These are phyloP conservation scores for Hoplias malabaricus DNA, from an alignment of 2,113 vertebrate species.

Conservation along the genomic window DNA sequence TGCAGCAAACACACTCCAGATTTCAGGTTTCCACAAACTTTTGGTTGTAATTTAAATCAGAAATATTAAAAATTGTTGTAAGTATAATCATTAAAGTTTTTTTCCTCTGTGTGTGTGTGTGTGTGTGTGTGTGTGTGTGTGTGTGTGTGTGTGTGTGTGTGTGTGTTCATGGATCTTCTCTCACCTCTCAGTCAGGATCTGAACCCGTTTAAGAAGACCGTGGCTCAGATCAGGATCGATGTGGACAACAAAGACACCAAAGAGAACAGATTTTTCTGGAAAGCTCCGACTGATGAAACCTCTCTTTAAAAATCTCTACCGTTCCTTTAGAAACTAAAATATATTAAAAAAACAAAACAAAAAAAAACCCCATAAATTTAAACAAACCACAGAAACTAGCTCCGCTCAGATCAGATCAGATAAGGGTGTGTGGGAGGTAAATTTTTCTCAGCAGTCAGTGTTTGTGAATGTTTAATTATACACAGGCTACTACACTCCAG, in stretches of 20 bases:
- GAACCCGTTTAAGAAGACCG: conserved; percentile 75
- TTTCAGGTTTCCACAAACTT: too few species aligned
- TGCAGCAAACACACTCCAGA: too few species aligned
- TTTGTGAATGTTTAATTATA: too few species aligned
- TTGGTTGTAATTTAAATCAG: too few species aligned
- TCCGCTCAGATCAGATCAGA: too few species aligned
- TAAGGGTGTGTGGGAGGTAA: neutral
- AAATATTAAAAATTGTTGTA: too few species aligned
- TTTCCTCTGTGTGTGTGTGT: too few species aligned
- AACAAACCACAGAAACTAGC: too few species aligned
- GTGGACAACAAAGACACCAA: conserved; percentile 75
- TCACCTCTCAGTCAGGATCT: conserved; percentile 75
- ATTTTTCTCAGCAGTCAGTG: neutral
- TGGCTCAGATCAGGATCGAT: conserved; percentile 85
- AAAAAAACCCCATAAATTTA: neutral
- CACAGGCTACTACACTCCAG: neutral
- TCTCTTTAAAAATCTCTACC: conserved; percentile 74
- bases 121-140: neutral
- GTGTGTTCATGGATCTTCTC: neutral
- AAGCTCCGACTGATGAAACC: conserved; percentile 80
- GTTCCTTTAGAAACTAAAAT: neutral
- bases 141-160: neutral
- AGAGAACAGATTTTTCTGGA: conserved; percentile 74
- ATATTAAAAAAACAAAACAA: neutral
- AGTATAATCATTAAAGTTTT: too few species aligned